Base-by-base conservation (phyloP, 64 coral and sea anemone species). In the Astreopora myriophthalma region DNA sequence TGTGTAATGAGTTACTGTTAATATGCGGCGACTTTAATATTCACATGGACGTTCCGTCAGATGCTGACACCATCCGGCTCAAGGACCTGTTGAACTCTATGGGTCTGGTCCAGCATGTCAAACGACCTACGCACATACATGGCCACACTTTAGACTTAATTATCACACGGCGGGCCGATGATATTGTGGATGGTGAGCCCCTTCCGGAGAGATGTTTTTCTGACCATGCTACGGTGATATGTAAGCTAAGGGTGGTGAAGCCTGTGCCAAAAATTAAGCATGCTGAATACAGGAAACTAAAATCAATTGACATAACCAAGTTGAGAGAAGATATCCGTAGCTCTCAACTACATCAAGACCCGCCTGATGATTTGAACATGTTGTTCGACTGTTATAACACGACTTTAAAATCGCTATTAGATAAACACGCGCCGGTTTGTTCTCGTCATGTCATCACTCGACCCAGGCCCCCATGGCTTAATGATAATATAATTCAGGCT, bases 161-260 rank as follows among this genome's bases (percentile, higher is more conserved):
- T 67, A 82, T 90, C 11, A 80, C 75, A 83, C 92, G 85, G 55
- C 92, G 89, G 88, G 80, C 65, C 66, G 92, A 94, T 33, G 66
- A 86, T 51, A 71, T 69, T 86, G 63, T 86, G 63, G 84, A 86
- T 32, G 69, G 84, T 86, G 64, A 86, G 52, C 92, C 86, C 27
- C 26, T 65, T 74, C 71, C 75, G 10, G 92, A 89, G 72, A 86
- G 80, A 78, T 85, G 87, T 76, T 79, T 76, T 48, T 93, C 90
- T 48, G 88, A 84, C 69, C 85, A 87, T 73, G 36, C 37, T 44
- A 5, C 69, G 7, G 68, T 87, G 42, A 74, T 35, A 34, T 74
- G 85, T 58, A 42, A 55, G 44, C 16, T 74, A 73, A 94, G 88
- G 48, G 48, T 94, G 27, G 85, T 55, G 63, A 88, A 93, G 48